Base-by-base conservation (phyloP, 2,888 invertebrate species). In the Rhagophthalmus giganteus region DNA sequence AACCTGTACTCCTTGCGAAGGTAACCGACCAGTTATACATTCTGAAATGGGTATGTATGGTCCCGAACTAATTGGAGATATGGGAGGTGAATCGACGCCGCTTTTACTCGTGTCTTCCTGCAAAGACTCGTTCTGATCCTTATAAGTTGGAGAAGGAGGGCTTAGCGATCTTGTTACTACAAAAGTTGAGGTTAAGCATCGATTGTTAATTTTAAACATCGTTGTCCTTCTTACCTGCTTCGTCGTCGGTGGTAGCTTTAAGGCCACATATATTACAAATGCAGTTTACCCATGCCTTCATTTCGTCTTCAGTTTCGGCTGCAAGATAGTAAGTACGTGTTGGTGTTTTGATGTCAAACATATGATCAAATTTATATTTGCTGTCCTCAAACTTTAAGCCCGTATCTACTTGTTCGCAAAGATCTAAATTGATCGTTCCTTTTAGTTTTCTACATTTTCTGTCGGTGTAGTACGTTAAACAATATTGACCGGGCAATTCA, bases 221-320 rank as follows among this genome's bases (percentile, higher is more conserved):
- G n/a, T n/a, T n/a, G n/a, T n/a, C n/a, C n/a, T n/a, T n/a, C n/a
- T n/a, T 58, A 59, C 62, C 67, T 52, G 73, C 72, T 42, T 74
- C 74, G 16, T 74, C 74, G 47, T 82, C 79, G 48, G 83, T 83
- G 7, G 83, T 82, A 1, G 90, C 84, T 68, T 90, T 86, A 52
- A 94, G 76, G 34, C 92, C 90, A 73, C 95, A 96, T 28, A 94
- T 93, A 74, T 88, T 85, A 74, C 96, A 96, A 60, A 97, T 90
- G 53, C 89, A 91, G 68, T 90, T 88, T 6, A 96, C 95, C 97
- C 97, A 97, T 72, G 87, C 87, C 63, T 88, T 88, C 95, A 97
- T 95, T 66, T 95, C 94, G 32, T 83, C 81, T 71, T 94, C 94
- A 20, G 88, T 87, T 63, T 94, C 94, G 0, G 95, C 94, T 50